phyloP scores from a whole-genome alignment of 2,797 vertebrate species.

The Urosaurus nigricauda region DNA sequence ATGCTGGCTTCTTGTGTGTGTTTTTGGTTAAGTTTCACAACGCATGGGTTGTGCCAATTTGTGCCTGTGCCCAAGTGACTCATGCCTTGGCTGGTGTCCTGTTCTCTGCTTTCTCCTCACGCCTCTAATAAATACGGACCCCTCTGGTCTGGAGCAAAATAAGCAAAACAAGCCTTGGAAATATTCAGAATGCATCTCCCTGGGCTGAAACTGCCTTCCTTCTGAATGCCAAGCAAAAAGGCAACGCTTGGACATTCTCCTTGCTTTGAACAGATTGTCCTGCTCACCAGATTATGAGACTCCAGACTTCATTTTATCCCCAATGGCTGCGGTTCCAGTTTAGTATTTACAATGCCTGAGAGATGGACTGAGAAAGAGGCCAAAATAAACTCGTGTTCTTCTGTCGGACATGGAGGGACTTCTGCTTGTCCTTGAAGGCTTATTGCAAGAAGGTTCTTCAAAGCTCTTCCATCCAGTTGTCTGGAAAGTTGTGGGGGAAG shows the following conservation, averaged over 20 bases:
- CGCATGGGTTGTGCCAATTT: neutral
- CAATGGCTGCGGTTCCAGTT: neutral
- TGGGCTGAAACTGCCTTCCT: neutral
- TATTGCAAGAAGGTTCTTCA: neutral
- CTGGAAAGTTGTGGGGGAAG: too few relatives aligned
- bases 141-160: neutral
- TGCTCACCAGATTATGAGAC: neutral
- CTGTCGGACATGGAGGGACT: neutral
- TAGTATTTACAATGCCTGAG: neutral
- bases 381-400: neutral
- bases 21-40: neutral
- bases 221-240: neutral
- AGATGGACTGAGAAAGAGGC: neutral
- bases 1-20: too few relatives aligned
- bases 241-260: neutral
- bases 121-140: neutral
- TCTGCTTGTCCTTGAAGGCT: neutral
- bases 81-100: neutral
- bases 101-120: neutral
- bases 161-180: too few relatives aligned
- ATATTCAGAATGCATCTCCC: too few relatives aligned
- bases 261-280: neutral
- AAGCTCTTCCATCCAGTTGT: neutral
- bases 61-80: rapidly evolving
- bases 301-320: neutral